phyloP scores from a whole-genome alignment of 2,888 invertebrate species.

The Prosopocoilus inquinatus region DNA sequence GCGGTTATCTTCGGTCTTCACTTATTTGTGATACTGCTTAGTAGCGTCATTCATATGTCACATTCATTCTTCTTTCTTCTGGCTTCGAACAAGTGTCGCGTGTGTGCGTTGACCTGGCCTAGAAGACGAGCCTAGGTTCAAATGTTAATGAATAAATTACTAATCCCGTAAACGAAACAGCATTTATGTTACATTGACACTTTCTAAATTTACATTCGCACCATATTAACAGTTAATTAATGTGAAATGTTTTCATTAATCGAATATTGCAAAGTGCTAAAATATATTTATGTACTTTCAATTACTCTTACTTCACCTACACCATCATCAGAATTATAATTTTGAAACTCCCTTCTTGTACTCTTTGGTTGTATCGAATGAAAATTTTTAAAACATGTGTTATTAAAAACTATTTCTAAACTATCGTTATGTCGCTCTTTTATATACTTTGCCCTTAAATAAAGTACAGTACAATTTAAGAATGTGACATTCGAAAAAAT shows the following conservation, averaged over 20 bases:
- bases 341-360: too few relatives aligned
- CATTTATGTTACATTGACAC: slow-evolving; percentile 18
- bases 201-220: slow-evolving; percentile 20
- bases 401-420: too few relatives aligned
- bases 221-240: background rate
- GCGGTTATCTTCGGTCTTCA: slow-evolving; percentile 20
- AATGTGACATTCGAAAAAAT: too few relatives aligned
- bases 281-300: too few relatives aligned
- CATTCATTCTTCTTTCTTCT: slow-evolving; percentile 29
- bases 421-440: too few relatives aligned
- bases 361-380: too few relatives aligned
- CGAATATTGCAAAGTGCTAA: background rate
- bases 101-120: slow-evolving; percentile 25
- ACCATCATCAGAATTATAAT: too few relatives aligned
- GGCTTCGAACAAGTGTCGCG: slow-evolving; percentile 24
- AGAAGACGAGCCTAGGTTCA: slow-evolving; percentile 19
- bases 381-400: too few relatives aligned
- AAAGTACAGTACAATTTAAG: too few relatives aligned
- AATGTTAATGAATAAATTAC: slow-evolving; percentile 24
- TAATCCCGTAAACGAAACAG: slow-evolving; percentile 14
- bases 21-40: slow-evolving; percentile 27
- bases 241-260: background rate
- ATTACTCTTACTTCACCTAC: too few relatives aligned
- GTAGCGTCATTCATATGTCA: slow-evolving; percentile 32
- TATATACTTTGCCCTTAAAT: too few relatives aligned